Evolutionary conservation across 2,888 invertebrate species (phyloP).

Genomic region (Eilema sororculum): DNA sequence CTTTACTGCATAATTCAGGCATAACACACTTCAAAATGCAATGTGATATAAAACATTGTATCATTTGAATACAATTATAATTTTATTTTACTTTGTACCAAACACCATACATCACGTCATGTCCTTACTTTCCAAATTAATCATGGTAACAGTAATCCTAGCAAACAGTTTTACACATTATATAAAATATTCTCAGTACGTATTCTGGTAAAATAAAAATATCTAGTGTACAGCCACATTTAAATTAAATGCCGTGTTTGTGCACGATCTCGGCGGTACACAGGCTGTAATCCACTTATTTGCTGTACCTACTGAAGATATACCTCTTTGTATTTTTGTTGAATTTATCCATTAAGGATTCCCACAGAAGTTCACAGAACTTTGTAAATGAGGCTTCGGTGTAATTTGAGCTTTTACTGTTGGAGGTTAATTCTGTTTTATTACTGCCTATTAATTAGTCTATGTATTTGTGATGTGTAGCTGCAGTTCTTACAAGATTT

Average conservation of each 20-base stretch:
- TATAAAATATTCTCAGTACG: neutral
- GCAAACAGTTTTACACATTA: constrained; percentile 12
- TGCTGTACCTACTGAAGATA: constrained; percentile 13
- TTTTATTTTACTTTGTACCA: no score
- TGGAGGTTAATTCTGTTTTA: neutral
- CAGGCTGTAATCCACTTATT: constrained; percentile 21
- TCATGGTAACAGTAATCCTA: constrained; percentile 9
- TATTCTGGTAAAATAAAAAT: constrained; percentile 23
- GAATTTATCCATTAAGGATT: neutral
- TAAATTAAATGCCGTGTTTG: constrained; percentile 35
- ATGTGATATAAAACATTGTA: neutral
- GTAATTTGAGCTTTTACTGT: neutral
- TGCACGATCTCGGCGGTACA: constrained; percentile 19
- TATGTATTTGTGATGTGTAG: no score
- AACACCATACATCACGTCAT: neutral
- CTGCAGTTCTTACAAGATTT: no score
- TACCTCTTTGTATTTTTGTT: constrained; percentile 12
- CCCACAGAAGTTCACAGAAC: neutral
- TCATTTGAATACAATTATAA: no score
- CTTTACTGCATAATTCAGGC: no score
- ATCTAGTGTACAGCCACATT: constrained; percentile 29
- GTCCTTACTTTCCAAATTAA: neutral
- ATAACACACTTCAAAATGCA: no score
- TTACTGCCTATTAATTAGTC: neutral
- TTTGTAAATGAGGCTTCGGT: neutral